Conservation (phyloP, 2,113 vertebrate genomes). For the Acanthochromis polyacanthus region DNA sequence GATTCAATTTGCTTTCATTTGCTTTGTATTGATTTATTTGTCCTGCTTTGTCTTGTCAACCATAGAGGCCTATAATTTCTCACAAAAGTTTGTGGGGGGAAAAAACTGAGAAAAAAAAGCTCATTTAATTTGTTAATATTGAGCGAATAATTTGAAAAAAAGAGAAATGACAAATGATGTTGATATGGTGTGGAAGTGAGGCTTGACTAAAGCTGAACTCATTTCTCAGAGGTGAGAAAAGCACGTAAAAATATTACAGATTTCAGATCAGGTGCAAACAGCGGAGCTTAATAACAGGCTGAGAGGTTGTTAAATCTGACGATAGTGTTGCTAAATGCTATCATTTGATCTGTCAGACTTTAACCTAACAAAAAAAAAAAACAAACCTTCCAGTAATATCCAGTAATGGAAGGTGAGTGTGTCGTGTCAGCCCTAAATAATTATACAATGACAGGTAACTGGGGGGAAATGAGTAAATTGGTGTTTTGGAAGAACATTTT, state of each 20-base stretch:
- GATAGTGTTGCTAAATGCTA: conserved; percentile 27
- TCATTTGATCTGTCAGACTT: conserved; percentile 32
- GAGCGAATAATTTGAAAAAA: conserved; percentile 65
- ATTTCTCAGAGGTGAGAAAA: conserved; percentile 40
- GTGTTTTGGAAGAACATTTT: conserved; percentile 46
- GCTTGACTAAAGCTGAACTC: conserved; percentile 64
- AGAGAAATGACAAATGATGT: conserved; percentile 73
- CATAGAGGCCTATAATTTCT: conserved; percentile 79
- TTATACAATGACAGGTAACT: conserved; percentile 48
- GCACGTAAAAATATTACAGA: conserved; percentile 25
- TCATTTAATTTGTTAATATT: conserved; percentile 78
- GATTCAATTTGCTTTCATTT: conserved; percentile 86
- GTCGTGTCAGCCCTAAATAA: conserved; percentile 51
- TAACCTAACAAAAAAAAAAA: conserved; percentile 15
- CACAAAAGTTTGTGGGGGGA: conserved; percentile 64
- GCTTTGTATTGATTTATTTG: conserved; percentile 82
- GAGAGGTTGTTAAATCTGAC: conserved; percentile 43
- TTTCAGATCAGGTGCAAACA: conserved; percentile 45
- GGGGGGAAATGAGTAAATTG: conserved; percentile 31
- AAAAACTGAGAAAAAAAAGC: conserved; percentile 32
- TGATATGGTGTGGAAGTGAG: conserved; percentile 58
- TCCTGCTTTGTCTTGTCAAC: conserved; percentile 78
- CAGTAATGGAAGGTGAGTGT: conserved; percentile 49
- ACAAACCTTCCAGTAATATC: conserved; percentile 16
- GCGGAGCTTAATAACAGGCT: conserved; percentile 44